Conservation (phyloP, 2,888 invertebrate species). For the Endotricha flammealis region DNA sequence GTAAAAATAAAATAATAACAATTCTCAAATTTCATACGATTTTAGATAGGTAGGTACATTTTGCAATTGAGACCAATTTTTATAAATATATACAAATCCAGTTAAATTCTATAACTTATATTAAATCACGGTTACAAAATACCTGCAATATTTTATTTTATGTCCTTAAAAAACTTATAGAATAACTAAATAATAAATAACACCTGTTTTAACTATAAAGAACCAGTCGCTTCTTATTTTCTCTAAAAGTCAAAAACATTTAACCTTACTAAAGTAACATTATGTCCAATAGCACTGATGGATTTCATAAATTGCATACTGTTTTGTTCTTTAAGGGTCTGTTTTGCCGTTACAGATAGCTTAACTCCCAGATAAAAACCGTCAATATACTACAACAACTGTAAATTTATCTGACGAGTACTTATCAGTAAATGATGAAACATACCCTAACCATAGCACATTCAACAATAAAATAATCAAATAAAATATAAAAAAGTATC, state of each 20-base stretch:
- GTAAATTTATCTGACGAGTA: no score
- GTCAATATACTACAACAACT: no score
- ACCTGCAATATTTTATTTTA: conserved; percentile 5
- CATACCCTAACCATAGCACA: no score
- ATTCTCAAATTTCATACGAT: no score
- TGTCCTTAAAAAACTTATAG: conserved; percentile 20
- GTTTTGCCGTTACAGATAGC: no score
- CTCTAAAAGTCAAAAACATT: conserved; percentile 15
- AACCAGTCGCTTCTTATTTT: conserved; percentile 54
- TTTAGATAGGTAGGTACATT: no score
- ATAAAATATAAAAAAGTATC: conserved; percentile 37
- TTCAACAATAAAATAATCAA: conserved; percentile 44
- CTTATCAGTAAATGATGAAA: no score
- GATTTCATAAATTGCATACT: conserved; percentile 36
- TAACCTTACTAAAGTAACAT: conserved; percentile 26
- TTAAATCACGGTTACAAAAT: neutral
- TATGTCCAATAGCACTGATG: conserved; percentile 34
- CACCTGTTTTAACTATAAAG: conserved; percentile 47
- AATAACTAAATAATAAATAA: conserved; percentile 71
- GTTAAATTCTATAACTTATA: no score
- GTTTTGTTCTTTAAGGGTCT: conserved; percentile 34
- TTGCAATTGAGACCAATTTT: no score
- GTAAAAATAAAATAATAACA: no score
- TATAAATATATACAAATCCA: no score
- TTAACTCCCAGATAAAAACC: no score